Conservation (phyloP, 2,888 invertebrate species). For the Pristionchus mayeri region DNA sequence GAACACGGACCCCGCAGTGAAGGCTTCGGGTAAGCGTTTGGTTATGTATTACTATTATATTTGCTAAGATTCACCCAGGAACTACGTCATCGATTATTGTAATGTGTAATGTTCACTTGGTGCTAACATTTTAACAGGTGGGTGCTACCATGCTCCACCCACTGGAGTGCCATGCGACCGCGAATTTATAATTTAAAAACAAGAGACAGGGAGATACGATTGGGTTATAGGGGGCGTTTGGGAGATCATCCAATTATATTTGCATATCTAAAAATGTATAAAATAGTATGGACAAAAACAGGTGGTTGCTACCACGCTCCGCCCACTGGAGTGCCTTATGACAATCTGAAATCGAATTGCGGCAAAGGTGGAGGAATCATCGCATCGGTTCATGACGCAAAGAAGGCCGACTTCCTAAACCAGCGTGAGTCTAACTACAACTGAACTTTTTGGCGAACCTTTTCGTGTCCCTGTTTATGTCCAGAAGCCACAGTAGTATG, state of each 20-base stretch:
- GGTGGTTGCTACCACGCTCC: neutral
- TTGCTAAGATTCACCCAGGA: neutral
- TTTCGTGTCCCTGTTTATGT: too few species aligned
- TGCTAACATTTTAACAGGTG: neutral
- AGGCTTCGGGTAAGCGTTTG: neutral
- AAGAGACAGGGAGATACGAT: too few species aligned
- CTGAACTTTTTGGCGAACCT: too few species aligned
- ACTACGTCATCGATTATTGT: too few species aligned
- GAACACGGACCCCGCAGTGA: neutral
- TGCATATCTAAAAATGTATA: neutral
- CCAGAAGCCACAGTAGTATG: too few species aligned
- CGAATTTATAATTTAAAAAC: too few species aligned
- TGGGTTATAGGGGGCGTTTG: too few species aligned
- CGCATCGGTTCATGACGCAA: neutral
- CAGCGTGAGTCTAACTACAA: too few species aligned
- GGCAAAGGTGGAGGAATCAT: neutral
- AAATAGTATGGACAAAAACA: neutral
- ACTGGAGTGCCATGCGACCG: neutral
- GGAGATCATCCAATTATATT: too few species aligned
- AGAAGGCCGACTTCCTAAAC: neutral
- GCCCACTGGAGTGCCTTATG: neutral
- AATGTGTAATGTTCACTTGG: neutral
- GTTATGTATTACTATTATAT: neutral
- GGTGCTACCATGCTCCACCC: neutral
- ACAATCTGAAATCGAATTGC: neutral